Evolutionary conservation across 2,888 invertebrate species (phyloP).

Genomic region (Thysanoteuthis rhombus): DNA sequence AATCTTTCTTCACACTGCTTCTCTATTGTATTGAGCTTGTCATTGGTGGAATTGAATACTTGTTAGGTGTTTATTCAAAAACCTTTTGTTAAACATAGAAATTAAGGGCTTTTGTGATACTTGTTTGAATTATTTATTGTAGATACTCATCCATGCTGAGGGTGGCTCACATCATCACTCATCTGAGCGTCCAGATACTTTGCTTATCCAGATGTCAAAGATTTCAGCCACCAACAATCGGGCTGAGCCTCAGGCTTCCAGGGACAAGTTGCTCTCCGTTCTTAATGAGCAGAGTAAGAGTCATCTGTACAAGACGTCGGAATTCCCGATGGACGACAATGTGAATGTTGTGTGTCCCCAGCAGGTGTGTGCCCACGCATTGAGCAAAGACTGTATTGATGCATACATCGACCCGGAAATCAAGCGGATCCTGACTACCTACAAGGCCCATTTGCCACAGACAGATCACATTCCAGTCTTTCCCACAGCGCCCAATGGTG

Average conservation of each 20-base stretch:
- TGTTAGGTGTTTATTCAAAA: no score
- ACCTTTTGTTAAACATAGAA: background rate
- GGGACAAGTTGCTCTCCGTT: conserved; percentile 83
- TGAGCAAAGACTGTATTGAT: conserved; percentile 45
- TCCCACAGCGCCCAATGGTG: conserved; percentile 23
- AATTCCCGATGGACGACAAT: conserved; percentile 55
- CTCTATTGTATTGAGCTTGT: no score
- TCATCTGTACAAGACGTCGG: conserved; percentile 73
- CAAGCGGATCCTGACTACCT: conserved; percentile 36
- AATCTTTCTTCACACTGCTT: no score
- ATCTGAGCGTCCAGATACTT: conserved; percentile 84
- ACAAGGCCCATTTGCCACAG: conserved; percentile 39
- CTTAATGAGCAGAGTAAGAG: conserved; percentile 82
- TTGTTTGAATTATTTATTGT: conserved; percentile 51
- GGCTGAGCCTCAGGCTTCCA: conserved; percentile 70
- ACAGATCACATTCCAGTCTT: conserved; percentile 39
- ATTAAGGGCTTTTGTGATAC: background rate
- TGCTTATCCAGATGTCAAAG: conserved; percentile 85
- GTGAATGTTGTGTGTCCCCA: conserved; percentile 42
- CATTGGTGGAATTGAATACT: no score
- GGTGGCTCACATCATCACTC: conserved; percentile 76
- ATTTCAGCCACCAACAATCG: conserved; percentile 79
- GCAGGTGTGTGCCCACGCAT: conserved; percentile 50
- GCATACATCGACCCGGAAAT: conserved; percentile 55
- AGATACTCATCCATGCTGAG: conserved; percentile 83